Evolutionary conservation across 2,888 invertebrate genomes (phyloP).

Genomic region (Microctonus aethiopoides): DNA sequence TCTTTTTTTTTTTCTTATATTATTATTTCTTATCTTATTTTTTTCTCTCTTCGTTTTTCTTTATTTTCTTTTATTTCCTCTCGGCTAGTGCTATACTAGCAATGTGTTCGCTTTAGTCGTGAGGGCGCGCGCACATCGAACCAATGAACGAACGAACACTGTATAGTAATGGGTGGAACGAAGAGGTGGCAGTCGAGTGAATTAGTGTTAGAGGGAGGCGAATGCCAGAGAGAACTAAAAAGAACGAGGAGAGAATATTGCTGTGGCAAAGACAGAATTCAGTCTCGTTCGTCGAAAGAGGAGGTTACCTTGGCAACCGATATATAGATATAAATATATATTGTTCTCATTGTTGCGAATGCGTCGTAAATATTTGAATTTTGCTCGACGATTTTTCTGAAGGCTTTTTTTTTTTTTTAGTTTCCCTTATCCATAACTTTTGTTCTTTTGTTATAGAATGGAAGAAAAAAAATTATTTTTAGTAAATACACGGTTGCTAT

Average conservation of each 20-base stretch:
- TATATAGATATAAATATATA: not conserved
- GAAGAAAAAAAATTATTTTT: no score
- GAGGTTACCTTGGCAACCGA: slow-evolving; percentile 9
- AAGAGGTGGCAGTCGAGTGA: slow-evolving; percentile 20
- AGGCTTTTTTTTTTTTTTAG: not conserved
- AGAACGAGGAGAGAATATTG: slow-evolving; percentile 11
- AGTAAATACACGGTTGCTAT: no score
- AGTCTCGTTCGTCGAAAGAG: slow-evolving; percentile 6
- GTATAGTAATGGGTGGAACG: not conserved
- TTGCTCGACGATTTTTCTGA: not conserved
- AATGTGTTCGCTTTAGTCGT: not conserved
- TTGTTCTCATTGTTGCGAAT: slow-evolving; percentile 1
- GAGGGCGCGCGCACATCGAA: not conserved
- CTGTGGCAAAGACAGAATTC: slow-evolving; percentile 19
- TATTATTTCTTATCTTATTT: not conserved
- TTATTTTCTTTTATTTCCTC: not conserved
- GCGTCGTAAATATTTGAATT: slow-evolving; percentile 4
- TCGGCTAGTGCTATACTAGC: not conserved
- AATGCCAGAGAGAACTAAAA: not conserved
- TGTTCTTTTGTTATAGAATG: not conserved
- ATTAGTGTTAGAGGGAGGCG: slow-evolving; percentile 8
- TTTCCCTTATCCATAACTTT: not conserved
- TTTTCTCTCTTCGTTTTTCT: not conserved
- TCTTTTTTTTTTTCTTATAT: not conserved
- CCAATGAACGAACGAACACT: slow-evolving; percentile 3